A percentile compares a stretch with the other conserved stretches of the same genome.
These are phyloP conservation scores for Diloba caeruleocephala DNA, from an alignment of 2,888 invertebrate species.

Conservation along the genomic window DNA sequence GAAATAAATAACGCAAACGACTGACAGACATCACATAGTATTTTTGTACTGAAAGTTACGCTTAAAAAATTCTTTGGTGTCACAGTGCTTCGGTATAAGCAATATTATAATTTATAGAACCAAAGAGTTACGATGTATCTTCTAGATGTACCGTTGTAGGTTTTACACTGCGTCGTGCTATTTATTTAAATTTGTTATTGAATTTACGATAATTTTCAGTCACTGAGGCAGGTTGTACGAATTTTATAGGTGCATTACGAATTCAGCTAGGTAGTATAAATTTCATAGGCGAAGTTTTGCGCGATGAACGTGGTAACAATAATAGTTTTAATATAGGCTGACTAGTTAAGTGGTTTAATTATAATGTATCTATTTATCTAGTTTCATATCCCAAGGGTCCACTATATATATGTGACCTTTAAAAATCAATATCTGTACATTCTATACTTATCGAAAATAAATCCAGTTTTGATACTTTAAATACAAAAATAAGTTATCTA, in stretches of 20 bases:
- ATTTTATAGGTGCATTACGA: constrained; percentile 38
- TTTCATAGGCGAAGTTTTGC: constrained; percentile 34
- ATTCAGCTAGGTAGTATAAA: constrained; percentile 23
- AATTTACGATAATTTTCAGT: constrained; percentile 37
- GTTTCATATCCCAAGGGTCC: constrained; percentile 30
- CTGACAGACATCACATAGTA: constrained; percentile 67
- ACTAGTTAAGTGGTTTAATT: constrained; percentile 38
- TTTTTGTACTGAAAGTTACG: constrained; percentile 60
- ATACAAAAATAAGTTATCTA: constrained; percentile 10
- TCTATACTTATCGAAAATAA: constrained; percentile 7
- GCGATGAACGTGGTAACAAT: constrained; percentile 47
- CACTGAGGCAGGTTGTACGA: constrained; percentile 47
- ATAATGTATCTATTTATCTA: constrained; percentile 20
- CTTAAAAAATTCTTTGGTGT: constrained; percentile 55
- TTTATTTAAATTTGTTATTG: constrained; percentile 47
- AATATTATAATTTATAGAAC: constrained; percentile 65
- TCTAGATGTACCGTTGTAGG: constrained; percentile 37
- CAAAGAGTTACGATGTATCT: constrained; percentile 69
- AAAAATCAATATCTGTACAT: constrained; percentile 10
- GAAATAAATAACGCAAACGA: constrained; percentile 69
- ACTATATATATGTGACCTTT: constrained; percentile 30
- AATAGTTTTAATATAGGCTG: constrained; percentile 49
- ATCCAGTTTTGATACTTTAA: constrained; percentile 33
- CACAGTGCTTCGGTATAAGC: constrained; percentile 60
- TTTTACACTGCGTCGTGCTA: constrained; percentile 44